A percentile compares a stretch with the other conserved stretches of the same genome.
Conservation (phyloP, 1,140 invertebrate species). For the Chironomus tepperi region DNA sequence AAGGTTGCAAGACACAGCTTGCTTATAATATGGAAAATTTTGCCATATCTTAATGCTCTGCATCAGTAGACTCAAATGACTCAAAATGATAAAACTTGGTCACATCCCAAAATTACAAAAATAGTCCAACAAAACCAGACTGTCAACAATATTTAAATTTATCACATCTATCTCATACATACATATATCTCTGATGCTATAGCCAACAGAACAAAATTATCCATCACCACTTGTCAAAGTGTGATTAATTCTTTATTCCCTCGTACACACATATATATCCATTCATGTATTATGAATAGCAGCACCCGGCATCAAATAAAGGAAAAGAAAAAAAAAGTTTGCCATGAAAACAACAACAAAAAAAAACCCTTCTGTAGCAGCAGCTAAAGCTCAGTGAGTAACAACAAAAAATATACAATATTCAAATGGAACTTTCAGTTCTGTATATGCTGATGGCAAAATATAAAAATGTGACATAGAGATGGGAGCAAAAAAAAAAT, state of each 20-base stretch:
- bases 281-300: background rate
- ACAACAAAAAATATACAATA: too few relatives aligned
- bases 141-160: too few relatives aligned
- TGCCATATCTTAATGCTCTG: too few relatives aligned
- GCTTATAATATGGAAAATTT: too few relatives aligned
- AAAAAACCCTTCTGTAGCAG: background rate
- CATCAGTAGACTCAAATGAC: too few relatives aligned
- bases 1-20: background rate
- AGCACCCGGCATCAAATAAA: background rate
- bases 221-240: slow-evolving; percentile 6
- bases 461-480: background rate
- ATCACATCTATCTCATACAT: too few relatives aligned
- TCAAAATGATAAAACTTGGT: too few relatives aligned
- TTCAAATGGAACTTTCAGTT: too few relatives aligned
- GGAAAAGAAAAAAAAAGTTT: background rate
- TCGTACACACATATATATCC: background rate
- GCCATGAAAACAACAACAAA: background rate
- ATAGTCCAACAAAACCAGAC: too few relatives aligned
- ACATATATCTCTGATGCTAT: too few relatives aligned
- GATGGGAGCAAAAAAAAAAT: background rate
- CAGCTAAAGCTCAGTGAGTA: too few relatives aligned
- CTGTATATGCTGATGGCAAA: background rate
- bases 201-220: background rate
- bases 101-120: too few relatives aligned
- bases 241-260: background rate